phyloP scores from a whole-genome alignment of 2,797 vertebrate species.

The Crax fasciolata region DNA sequence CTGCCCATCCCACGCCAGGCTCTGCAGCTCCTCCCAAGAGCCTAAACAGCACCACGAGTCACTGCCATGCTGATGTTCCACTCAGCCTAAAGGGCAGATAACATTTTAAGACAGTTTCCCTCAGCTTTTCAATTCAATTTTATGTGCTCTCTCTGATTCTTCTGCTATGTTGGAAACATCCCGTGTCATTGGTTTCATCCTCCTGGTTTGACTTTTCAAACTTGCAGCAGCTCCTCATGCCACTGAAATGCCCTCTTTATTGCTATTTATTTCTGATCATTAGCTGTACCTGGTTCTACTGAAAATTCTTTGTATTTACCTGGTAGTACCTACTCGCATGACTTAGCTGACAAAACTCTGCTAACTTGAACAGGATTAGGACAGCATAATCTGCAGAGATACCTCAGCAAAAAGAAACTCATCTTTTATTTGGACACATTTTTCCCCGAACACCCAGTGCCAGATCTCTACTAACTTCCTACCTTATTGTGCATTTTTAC shows the following conservation, averaged over 20 bases:
- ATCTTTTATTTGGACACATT: not conserved
- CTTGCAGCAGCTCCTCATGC: not conserved
- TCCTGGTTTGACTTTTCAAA: not conserved
- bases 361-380: not conserved
- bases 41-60: not conserved
- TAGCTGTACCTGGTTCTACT: not conserved
- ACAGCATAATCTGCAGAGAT: not conserved
- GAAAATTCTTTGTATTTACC: not conserved
- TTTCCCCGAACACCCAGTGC: too few species aligned
- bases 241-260: not conserved
- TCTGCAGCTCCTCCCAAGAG: not conserved
- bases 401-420: not conserved
- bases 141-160: not conserved
- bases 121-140: not conserved
- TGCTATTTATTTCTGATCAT: not conserved
- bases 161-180: not conserved
- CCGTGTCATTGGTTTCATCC: too few species aligned
- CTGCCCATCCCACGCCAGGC: not conserved
- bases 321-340: not conserved
- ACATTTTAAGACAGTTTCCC: not conserved
- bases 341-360: not conserved
- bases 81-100: not conserved
- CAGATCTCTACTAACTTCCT: not conserved
- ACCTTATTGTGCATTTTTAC: not conserved
- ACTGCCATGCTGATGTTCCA: not conserved